Evolutionary conservation across 2,113 vertebrate genomes (phyloP).

Genomic region (Gila orcuttii): DNA sequence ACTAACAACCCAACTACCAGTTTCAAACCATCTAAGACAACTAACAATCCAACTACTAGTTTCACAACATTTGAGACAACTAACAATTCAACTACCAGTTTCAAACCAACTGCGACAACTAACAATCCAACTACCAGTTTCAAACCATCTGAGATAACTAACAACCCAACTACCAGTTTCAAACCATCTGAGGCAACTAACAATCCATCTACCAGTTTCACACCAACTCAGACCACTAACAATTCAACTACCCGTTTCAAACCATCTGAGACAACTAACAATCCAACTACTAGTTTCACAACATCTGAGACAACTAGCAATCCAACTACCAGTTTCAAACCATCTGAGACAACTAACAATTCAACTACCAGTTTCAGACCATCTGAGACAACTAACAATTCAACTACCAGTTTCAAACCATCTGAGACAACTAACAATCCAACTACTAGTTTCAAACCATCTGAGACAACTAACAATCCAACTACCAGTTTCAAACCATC

Average conservation of each 20-base stretch:
- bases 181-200: no score
- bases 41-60: background rate
- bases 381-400: background rate
- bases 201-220: no score
- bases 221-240: no score
- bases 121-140: rapidly evolving
- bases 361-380: background rate
- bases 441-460: background rate
- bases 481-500: background rate
- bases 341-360: no score
- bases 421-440: no score
- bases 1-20: rapidly evolving
- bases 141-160: background rate
- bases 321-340: no score
- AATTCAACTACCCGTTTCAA: no score
- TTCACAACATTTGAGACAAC: background rate
- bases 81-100: background rate
- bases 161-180: background rate
- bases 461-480: background rate
- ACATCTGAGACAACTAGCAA: no score
- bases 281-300: no score
- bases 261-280: no score
- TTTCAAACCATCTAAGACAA: background rate
- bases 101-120: background rate
- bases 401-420: background rate